phyloP scores from a whole-genome alignment of 2,797 vertebrate genomes.

The Bucorvus abyssinicus region DNA sequence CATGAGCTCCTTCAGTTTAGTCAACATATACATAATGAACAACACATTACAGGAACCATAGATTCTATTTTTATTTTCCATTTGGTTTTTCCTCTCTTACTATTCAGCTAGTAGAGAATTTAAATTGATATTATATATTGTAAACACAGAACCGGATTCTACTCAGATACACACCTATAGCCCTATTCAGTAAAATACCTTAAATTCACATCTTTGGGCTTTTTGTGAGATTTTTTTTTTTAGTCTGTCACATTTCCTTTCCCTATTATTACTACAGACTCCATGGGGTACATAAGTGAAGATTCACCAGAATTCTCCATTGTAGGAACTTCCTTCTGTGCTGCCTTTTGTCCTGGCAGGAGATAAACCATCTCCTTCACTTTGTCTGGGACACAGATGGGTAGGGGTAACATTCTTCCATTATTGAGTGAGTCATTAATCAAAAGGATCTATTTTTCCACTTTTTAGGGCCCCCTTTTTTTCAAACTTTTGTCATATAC shows the following conservation, averaged over 20 bases:
- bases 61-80: not conserved
- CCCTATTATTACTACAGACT: constrained; percentile 15
- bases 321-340: constrained; percentile 40
- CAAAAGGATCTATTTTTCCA: constrained; percentile 45
- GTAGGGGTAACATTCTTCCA: constrained; percentile 36
- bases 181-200: not conserved
- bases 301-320: constrained; percentile 35
- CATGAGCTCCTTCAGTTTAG: not conserved
- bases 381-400: constrained; percentile 54
- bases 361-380: constrained; percentile 42
- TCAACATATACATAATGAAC: not conserved
- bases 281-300: constrained; percentile 3
- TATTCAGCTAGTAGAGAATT: not conserved
- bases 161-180: not conserved
- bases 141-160: not conserved
- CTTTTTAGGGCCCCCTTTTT: not conserved
- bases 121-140: not conserved
- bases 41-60: not conserved
- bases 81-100: not conserved
- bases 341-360: constrained; percentile 48
- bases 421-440: not conserved
- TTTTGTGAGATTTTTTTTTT: not conserved
- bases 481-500: constrained; percentile 26
- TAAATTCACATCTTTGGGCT: not conserved
- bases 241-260: not conserved